Base-by-base conservation (phyloP, 2,888 invertebrate species). In the Gari tellinella region DNA sequence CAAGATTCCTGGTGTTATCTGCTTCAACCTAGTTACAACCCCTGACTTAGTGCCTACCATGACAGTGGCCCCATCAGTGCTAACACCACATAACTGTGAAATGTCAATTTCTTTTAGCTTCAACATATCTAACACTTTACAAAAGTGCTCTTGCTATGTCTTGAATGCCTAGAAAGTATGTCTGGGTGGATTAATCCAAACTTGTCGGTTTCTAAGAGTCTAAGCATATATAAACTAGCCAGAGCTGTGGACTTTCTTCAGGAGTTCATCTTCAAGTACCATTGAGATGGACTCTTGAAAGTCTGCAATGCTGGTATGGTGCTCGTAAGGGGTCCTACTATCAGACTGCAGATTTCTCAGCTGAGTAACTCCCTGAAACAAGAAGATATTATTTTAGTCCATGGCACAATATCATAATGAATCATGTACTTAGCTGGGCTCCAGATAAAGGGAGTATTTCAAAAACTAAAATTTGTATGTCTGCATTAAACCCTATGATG, bases 21-120 rank as follows among this genome's bases (percentile, higher is more conserved):
- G 26, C 23, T 21, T 46, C 14, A 46, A 10, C 21, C 17, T n/a
- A 58, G 37, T 58, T 8, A 60, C 67, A 43, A 60, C 60, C 10
- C 67, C 60, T 1, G 53, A 41, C 40, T 64, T 58, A 40, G 12
- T 7, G 1, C 60, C 70, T n/a, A 64, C 61, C 74, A 74, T 65
- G 2, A 72, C 61, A 43, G 60, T 25, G 7, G 65, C 72, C 5
- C 70, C 70, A 63, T 70, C 70, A 38, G 70, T 70, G 23, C 57
- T 52, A 2, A 72, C 46, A 17, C 64, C 74, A 74, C 55, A 60
- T 12, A 68, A 15, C 15, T 56, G 52, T 14, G 49, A 46, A 23
- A 74, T 14, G n/a, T 52, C 55, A 45, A 64, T 56, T 0, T 55
- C 63, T 21, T 74, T 68, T 1, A 46, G 19, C 1, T 8, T 10